Percentiles rank a stretch among this genome's conserved stretches.
Evolutionary conservation across 2,797 vertebrate species (phyloP).

Genomic region (Anableps anableps): DNA sequence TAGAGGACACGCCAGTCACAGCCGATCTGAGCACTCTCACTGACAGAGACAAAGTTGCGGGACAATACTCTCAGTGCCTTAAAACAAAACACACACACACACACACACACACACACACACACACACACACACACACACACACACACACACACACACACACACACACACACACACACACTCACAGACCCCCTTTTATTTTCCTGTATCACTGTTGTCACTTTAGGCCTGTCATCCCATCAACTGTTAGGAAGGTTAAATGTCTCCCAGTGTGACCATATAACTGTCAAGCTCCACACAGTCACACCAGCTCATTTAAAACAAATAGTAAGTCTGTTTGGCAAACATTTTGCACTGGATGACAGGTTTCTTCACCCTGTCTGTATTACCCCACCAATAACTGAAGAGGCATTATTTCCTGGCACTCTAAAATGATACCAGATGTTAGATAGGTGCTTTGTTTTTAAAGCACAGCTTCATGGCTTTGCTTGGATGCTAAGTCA

Average conservation of each 20-base stretch:
- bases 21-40: conserved; percentile 49
- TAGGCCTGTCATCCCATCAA: conserved; percentile 74
- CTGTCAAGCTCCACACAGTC: conserved; percentile 72
- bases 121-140: conserved; percentile 24
- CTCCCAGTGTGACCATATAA: conserved; percentile 69
- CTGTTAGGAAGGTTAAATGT: conserved; percentile 80
- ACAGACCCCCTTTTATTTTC: conserved; percentile 50
- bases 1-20: conserved; percentile 78
- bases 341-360: conserved; percentile 67
- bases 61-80: conserved; percentile 35
- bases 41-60: conserved; percentile 54
- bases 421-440: conserved; percentile 65
- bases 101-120: conserved; percentile 21
- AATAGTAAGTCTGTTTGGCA: conserved; percentile 67
- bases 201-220: conserved; percentile 63
- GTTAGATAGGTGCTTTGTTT: conserved; percentile 69
- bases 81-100: conserved; percentile 26
- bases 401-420: conserved; percentile 63
- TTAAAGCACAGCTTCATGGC: conserved; percentile 51
- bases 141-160: conserved; percentile 24
- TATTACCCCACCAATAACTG: conserved; percentile 63
- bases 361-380: conserved; percentile 51
- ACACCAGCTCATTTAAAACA: conserved; percentile 67
- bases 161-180: conserved; percentile 22
- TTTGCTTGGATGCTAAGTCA: conserved; percentile 65